Evolutionary conservation across 2,113 vertebrate genomes (phyloP), one percentile per base, ranked within the genome.

Genomic region (Pycnonotus jocosus): DNA sequence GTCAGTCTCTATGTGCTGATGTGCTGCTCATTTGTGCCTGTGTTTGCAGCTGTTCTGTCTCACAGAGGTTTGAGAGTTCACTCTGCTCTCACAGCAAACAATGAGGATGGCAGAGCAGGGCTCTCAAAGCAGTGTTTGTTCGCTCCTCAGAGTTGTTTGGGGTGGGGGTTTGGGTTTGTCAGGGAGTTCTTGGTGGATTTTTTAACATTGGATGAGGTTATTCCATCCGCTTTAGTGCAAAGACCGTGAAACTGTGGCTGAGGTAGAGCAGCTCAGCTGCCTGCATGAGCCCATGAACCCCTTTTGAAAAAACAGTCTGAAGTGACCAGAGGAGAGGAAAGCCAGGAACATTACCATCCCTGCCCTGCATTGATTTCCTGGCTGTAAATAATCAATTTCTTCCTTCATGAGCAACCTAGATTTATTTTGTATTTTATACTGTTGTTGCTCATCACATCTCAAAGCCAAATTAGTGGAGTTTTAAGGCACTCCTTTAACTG

Each of bases 21-120:
- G 79, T 97, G 86, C 90, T 97, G 93, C 93, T 87, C 90, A 77
- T 94, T 47, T 95, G 89, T 97, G 94, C 94, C 84, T 94, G 88
- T 95, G 94, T 96, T 92, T 76, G 84, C 78, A 79, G 92, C 95
- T 96, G 95, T 94, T 71, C 44, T 81, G 84, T 96, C 74, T 87
- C 68, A 17, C 7, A 42, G 93, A 60, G 81, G 8, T 35, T 69
- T 61, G 12, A 28, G 53, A 51, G 71, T 53, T 86, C 51, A 33
- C 80, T 81, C 73, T 56, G 71, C 86, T 25, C 69, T 69, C 73
- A 19, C 68, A 81, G 68, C 20, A 50, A 91, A 72, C 38, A 54
- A 35, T 18, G 16, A 51, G 73, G 78, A 40, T 58, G 50, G 69
- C 56, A 76, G 31, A 24, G 88, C 70, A 80, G 68, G 42, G 28